Evolutionary conservation across 2,797 vertebrate species (phyloP).

Genomic region (Oceanodroma leucorhoa): DNA sequence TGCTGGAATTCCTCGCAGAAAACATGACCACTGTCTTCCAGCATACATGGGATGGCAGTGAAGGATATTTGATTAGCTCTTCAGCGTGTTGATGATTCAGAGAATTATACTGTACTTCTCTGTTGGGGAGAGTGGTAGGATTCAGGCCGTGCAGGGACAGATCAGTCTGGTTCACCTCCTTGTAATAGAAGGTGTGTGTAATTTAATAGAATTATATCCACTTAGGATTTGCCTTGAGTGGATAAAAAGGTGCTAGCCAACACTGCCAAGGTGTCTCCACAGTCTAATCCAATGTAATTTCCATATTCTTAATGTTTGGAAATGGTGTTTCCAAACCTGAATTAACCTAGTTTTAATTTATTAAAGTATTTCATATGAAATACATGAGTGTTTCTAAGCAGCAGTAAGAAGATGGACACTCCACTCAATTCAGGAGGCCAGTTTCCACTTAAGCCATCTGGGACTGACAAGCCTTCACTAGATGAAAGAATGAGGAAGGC

Average conservation of each 20-base stretch:
- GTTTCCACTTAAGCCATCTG: background rate
- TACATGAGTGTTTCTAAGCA: background rate
- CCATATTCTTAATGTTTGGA: background rate
- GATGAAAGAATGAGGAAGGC: background rate
- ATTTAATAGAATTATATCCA: background rate
- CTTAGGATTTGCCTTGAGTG: background rate
- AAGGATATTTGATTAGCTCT: background rate
- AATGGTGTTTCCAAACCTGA: background rate
- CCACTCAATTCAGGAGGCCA: background rate
- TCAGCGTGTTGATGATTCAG: background rate
- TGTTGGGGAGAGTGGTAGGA: background rate
- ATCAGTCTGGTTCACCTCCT: background rate
- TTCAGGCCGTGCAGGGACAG: background rate
- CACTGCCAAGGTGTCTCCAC: background rate
- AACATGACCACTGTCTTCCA: background rate
- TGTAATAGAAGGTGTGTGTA: background rate
- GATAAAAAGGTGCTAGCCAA: background rate
- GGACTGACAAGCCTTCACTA: background rate
- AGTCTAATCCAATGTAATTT: background rate
- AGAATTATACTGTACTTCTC: background rate
- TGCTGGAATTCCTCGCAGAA: background rate
- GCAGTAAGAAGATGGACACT: background rate
- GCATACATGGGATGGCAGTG: background rate
- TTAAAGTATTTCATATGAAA: background rate
- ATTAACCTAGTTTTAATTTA: background rate